These are phyloP conservation scores for Temnothorax rugatulus DNA, from an alignment of 2,888 invertebrate species.

Conservation along the genomic window DNA sequence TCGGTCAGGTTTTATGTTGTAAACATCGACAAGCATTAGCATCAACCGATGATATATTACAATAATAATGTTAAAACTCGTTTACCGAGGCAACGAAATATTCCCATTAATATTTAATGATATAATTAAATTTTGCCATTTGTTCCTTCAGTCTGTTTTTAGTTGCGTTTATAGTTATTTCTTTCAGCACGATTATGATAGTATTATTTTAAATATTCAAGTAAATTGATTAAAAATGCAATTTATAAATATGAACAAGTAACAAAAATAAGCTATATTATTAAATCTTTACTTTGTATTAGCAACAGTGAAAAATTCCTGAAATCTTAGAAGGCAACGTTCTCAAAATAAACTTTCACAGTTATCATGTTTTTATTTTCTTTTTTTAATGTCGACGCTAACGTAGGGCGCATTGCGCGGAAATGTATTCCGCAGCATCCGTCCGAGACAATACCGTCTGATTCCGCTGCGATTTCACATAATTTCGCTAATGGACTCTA, in stretches of 20 bases:
- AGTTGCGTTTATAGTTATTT: background rate
- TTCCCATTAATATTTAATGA: constrained; percentile 18
- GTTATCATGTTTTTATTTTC: background rate
- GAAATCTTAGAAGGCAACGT: background rate
- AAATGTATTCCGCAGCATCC: constrained; percentile 15
- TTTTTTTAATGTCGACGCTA: background rate
- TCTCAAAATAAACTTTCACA: background rate
- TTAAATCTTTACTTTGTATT: background rate
- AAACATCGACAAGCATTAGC: constrained; percentile 36
- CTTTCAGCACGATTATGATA: background rate
- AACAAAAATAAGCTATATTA: background rate
- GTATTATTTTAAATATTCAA: background rate
- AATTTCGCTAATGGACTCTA: constrained; percentile 79
- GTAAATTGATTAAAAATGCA: background rate
- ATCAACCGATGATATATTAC: constrained; percentile 29
- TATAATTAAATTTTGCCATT: background rate
- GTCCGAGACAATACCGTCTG: constrained; percentile 54
- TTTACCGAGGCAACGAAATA: background rate
- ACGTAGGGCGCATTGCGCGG: background rate
- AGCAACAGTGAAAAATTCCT: background rate
- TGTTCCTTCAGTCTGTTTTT: background rate
- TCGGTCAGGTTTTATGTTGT: constrained; percentile 32
- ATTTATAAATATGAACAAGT: background rate
- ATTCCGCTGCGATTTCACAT: constrained; percentile 75
- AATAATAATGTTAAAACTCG: constrained; percentile 14